Evolutionary conservation across 2,797 vertebrate genomes (phyloP).

Genomic region (Anabas testudineus): DNA sequence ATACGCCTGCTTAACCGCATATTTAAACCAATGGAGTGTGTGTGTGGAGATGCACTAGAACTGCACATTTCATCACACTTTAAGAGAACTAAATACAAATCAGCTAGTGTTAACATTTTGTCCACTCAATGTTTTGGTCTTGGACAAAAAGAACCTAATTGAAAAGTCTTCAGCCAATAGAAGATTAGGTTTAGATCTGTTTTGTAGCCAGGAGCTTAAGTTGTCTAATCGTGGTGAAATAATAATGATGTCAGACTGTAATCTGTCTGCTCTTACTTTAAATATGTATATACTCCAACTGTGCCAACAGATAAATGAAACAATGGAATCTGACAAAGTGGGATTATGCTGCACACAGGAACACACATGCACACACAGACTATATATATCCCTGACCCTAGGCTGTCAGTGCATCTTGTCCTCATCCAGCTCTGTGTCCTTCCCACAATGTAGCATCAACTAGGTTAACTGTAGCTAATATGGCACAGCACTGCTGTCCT

Average conservation of each 20-base stretch:
- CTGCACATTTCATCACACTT: not conserved
- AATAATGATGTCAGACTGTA: slow-evolving; percentile 51
- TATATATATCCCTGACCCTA: slow-evolving; percentile 75
- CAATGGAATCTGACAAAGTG: slow-evolving; percentile 62
- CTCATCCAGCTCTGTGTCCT: slow-evolving; percentile 72
- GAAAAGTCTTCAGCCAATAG: slow-evolving; percentile 17
- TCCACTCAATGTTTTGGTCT: slow-evolving; percentile 3
- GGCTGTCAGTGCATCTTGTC: slow-evolving; percentile 73
- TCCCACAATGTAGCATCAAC: slow-evolving; percentile 64
- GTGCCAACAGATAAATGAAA: slow-evolving; percentile 53
- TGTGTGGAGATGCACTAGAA: slow-evolving; percentile 19
- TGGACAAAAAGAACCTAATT: not conserved
- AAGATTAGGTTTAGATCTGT: slow-evolving; percentile 8
- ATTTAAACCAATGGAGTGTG: slow-evolving; percentile 37
- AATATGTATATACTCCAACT: slow-evolving; percentile 53
- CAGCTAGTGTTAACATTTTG: slow-evolving; percentile 5
- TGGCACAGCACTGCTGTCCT: slow-evolving; percentile 44
- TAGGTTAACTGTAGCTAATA: slow-evolving; percentile 68
- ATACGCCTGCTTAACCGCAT: slow-evolving; percentile 39
- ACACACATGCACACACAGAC: slow-evolving; percentile 23
- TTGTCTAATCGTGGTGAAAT: slow-evolving; percentile 47
- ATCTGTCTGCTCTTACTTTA: slow-evolving; percentile 47
- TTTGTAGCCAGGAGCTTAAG: slow-evolving; percentile 18
- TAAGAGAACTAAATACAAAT: slow-evolving; percentile 24
- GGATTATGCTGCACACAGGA: slow-evolving; percentile 48